Evolutionary conservation across 2,888 invertebrate genomes (phyloP), one percentile per base, ranked within the genome.

Genomic region (Leucoptera coffeella): DNA sequence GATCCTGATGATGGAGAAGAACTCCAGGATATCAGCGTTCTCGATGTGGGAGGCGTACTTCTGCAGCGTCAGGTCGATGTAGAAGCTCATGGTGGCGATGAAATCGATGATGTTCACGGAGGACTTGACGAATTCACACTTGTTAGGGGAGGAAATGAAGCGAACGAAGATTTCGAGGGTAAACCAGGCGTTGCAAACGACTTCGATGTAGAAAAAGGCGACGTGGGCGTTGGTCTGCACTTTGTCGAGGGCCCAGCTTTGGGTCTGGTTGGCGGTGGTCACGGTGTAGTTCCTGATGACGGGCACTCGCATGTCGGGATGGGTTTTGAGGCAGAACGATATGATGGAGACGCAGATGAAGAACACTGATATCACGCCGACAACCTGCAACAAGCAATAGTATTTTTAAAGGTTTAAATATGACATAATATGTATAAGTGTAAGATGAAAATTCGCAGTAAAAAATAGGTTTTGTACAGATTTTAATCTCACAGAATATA

Each of bases 61-160:
- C 50, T 92, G 88, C 38, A 93, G 78, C 43, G 84, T 79, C 50
- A 94, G 74, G 64, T 95, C 94, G 59, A 93, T 85, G 78, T 97
- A 99, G 76, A 99, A 99, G 56, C 94, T 95, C 60, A 96, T 78
- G 20, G 97, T 99, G 35, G 99, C 97, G 43, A 97, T 91, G 69
- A 96, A 94, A 69, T 99, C 99, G 69, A 99, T 99, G 60, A 99
- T 86, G 73, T 99, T 99, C 47, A 96, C 94, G 34, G 95, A 95
- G 51, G 85, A 91, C 58, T 87, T 89, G 59, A 96, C 80, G 73
- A 97, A 99, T 50, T 87, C 87, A 58, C 89, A 87, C 61, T 93
- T 94, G 54, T 87, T 90, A 15, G 94, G 94, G 38, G 90, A 87
- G 27, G 94, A 90, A 45, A 93, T 85, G 73, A 96, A 92, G 35